A percentile compares a stretch with the other conserved stretches of the same genome.
Evolutionary conservation across 2,113 vertebrate species (phyloP).

Genomic region (Symphodus melops): DNA sequence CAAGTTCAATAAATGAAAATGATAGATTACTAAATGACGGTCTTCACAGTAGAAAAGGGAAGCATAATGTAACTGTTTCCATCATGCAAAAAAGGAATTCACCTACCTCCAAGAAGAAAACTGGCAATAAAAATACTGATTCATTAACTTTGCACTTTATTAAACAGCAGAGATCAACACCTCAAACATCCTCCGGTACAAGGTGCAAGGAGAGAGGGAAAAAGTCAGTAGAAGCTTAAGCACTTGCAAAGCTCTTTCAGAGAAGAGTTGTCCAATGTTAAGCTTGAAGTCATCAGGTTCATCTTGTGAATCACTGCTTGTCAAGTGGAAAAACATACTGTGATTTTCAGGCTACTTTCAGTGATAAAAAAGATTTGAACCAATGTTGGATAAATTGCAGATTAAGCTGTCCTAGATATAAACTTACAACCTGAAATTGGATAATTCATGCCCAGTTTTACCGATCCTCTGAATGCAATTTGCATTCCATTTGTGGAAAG

Average conservation of each 20-base stretch:
- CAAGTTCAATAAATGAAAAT: too few relatives aligned
- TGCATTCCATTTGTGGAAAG: slow-evolving; percentile 47
- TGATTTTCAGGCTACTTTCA: background rate
- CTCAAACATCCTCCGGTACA: background rate
- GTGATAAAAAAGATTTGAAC: background rate
- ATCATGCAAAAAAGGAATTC: too few relatives aligned
- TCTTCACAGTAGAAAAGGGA: too few relatives aligned
- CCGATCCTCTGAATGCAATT: slow-evolving; percentile 26
- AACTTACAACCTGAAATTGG: slow-evolving; percentile 19
- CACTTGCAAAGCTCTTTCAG: background rate
- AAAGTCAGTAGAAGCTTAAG: background rate
- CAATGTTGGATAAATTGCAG: background rate
- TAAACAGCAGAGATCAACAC: background rate
- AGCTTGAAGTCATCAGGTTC: background rate
- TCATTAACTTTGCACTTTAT: background rate
- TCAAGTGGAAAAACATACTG: background rate
- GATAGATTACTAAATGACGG: too few relatives aligned
- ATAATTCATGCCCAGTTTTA: slow-evolving; percentile 19
- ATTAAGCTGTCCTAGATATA: background rate
- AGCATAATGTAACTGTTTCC: too few relatives aligned
- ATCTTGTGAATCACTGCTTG: background rate
- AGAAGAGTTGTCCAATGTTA: background rate
- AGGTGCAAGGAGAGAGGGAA: background rate
- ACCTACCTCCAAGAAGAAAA: too few relatives aligned
- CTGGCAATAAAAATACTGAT: too few relatives aligned